Base-by-base conservation (phyloP, 2,797 vertebrate species). In the Euthynnus affinis region DNA sequence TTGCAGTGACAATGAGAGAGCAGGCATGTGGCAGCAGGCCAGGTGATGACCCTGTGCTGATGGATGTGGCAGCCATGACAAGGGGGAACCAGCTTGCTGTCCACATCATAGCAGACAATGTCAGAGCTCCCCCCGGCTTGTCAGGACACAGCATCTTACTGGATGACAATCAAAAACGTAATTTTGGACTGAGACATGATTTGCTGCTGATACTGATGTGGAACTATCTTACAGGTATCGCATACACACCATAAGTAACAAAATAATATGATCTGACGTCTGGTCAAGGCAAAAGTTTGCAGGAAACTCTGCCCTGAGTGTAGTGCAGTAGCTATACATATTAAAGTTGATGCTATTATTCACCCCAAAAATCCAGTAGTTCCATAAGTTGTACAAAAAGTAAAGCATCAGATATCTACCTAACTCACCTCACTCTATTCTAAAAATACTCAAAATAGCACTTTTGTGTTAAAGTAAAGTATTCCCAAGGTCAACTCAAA, bases 31-130 rank as follows among this genome's bases (percentile, higher is more conserved):
- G 91, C 89, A 84, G 84, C 80, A 53, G 82, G 89, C 91, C 87
- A 88, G 85, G 92, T 85, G 87, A 87, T 85, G 92, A 91, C 93
- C 91, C 89, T 65, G 74, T 23, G 44, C 69, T 94, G 94, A 95
- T 91, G 88, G 88, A 95, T 95, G 90, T 82, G 86, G 82, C 87
- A 80, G 83, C 76, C 75, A 84, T 86, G 89, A 86, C 83, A 40
- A 85, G 67, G 68, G 83, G 74, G 74, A 88, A 90, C 74, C 84
- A 76, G 76, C 78, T 78, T 74, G 70, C 71, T 72, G 79, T 78
- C 60, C 9, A 13, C 62, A 87, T 88, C 70, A 62, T 42, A 84
- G 78, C 67, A 86, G 56, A 69, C 71, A 76, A 74, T 73, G 78
- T 85, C 71, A 77, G 69, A 76, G 40, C 68, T 51, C 42, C n/a